Evolutionary conservation across 2,113 vertebrate genomes (phyloP).

Genomic region (Myodes glareolus): DNA sequence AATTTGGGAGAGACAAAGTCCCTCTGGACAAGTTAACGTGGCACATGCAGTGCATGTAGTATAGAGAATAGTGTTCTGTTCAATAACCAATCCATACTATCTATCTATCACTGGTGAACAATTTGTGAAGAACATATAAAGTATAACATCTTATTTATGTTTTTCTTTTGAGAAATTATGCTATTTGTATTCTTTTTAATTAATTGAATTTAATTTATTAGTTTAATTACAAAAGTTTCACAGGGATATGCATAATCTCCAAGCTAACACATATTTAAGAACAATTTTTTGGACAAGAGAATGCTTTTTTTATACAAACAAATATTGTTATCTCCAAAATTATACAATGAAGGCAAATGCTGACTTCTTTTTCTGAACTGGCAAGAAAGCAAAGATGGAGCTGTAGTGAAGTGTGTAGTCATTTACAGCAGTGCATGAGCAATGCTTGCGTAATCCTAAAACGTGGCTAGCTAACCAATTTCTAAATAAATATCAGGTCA

Average conservation of each 20-base stretch:
- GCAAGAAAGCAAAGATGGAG: constrained; percentile 61
- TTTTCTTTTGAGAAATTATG: constrained; percentile 47
- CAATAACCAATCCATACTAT: not conserved
- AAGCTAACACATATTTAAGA: not conserved
- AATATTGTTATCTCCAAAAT: constrained; percentile 31
- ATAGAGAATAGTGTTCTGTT: not conserved
- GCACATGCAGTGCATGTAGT: not conserved
- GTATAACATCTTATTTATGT: not conserved
- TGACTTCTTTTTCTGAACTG: constrained; percentile 51
- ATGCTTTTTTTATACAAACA: constrained; percentile 47
- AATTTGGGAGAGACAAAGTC: not conserved
- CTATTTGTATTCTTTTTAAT: constrained; percentile 30
- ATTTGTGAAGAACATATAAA: constrained; percentile 40
- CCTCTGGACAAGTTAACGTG: constrained; percentile 20
- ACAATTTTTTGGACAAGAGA: not conserved
- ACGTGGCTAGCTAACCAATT: constrained; percentile 62
- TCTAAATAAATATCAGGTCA: constrained; percentile 57
- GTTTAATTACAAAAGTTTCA: not conserved
- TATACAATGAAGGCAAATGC: constrained; percentile 45
- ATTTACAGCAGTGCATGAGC: not conserved
- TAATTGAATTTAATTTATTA: not conserved
- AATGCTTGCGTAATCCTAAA: constrained; percentile 42
- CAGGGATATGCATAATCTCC: constrained; percentile 8
- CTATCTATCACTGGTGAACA: constrained; percentile 19
- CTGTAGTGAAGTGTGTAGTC: not conserved